Percentiles rank a stretch among this genome's conserved stretches.
phyloP scores from a whole-genome alignment of 1,140 invertebrate species.

The Bombus polaris region DNA sequence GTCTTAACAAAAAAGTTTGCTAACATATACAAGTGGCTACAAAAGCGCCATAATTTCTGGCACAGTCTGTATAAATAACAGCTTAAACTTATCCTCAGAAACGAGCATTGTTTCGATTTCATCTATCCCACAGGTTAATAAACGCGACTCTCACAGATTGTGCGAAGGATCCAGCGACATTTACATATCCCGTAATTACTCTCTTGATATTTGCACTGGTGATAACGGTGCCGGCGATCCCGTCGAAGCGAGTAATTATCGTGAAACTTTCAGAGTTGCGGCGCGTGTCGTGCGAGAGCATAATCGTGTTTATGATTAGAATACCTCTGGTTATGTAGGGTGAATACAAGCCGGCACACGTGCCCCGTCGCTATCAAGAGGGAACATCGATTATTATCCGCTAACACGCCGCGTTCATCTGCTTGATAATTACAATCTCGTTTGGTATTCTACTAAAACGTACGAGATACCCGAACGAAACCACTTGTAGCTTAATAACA shows the following conservation, averaged over 20 bases:
- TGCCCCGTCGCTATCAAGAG: conserved; percentile 16
- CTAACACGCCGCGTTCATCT: conserved; percentile 20
- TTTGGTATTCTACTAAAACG: conserved; percentile 21
- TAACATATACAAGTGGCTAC: background rate
- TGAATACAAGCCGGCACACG: background rate
- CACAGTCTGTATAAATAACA: background rate
- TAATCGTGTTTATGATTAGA: conserved; percentile 33
- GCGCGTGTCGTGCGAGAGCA: background rate
- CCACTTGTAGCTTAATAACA: conserved; percentile 43
- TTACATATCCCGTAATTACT: background rate
- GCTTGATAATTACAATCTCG: conserved; percentile 43
- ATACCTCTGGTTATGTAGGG: background rate
- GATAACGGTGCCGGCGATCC: background rate
- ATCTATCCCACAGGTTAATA: no score
- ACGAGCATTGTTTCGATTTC: background rate
- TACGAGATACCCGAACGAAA: conserved; percentile 27
- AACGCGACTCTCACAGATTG: background rate
- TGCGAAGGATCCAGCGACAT: background rate
- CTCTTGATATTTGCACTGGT: background rate
- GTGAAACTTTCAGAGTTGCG: background rate
- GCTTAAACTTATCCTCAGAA: background rate
- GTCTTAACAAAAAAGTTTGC: background rate
- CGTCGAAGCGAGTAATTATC: conserved; percentile 18
- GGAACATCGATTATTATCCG: conserved; percentile 41
- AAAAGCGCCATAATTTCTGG: background rate